A percentile compares a stretch with the other conserved stretches of the same genome.
Conservation (phyloP, 2,113 vertebrate genomes). For the Tenrec ecaudatus region DNA sequence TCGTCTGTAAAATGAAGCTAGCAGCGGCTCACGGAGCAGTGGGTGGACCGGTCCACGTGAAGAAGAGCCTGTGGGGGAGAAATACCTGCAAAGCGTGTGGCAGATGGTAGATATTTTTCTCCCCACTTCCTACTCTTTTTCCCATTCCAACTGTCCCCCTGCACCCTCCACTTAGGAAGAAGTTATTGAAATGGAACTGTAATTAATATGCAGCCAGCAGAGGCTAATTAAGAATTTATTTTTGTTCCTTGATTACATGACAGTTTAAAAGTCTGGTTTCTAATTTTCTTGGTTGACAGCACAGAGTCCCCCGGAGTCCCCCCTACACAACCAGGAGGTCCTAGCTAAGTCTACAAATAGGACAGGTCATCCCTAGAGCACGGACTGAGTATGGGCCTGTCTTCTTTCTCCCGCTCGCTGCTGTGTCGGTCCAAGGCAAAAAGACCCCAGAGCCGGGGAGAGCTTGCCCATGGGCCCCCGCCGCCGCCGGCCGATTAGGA, state of each 20-base stretch:
- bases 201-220: slow-evolving; percentile 56
- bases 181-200: slow-evolving; percentile 21
- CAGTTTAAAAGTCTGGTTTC: slow-evolving; percentile 61
- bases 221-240: slow-evolving; percentile 75
- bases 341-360: neutral
- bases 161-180: neutral
- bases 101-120: neutral
- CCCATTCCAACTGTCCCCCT: neutral
- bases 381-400: neutral
- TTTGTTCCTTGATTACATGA: slow-evolving; percentile 69
- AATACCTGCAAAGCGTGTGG: accelerated
- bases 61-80: neutral
- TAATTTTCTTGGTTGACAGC: slow-evolving; percentile 62
- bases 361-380: neutral
- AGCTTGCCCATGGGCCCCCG: neutral
- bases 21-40: accelerated
- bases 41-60: neutral
- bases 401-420: neutral
- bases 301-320: slow-evolving; percentile 42
- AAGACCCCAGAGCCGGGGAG: neutral
- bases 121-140: neutral
- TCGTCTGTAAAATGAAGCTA: neutral
- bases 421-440: neutral
- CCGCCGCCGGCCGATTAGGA: neutral
- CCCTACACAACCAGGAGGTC: neutral